Base-by-base conservation (phyloP, 2,113 vertebrate species). In the Hippocampus guttulatus region DNA sequence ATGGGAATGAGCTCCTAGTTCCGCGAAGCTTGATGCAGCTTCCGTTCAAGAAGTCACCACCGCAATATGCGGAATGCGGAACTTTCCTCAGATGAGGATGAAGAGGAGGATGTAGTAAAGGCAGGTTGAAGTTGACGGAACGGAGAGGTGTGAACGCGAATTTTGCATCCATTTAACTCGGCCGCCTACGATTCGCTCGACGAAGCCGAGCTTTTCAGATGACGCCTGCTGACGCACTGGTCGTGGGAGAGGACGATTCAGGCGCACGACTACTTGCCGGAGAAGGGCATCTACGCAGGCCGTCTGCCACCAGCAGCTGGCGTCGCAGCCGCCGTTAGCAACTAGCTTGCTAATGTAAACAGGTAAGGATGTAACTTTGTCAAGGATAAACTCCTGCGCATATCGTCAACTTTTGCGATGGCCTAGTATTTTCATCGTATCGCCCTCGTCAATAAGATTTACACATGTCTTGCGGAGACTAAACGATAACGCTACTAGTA, bases 11-110 rank as follows among this genome's bases (percentile, higher is more conserved):
- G 52, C 7, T n/a, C 23, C n/a, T 14, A 2, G n/a, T 58, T 58
- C 12, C 55, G 9, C 10, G 25, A 58, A 25, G n/a, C 55, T 58
- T 58, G 23, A n/a, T 58, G 23, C 15, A 64, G 6, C 12, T 68
- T 38, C 27, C 25, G 18, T 23, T 68, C 33, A 8, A 47, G 15
- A 8, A 25, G 3, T 58, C 51, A 60, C n/a, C 33, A 51, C 71
- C 41, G 71, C 57, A 71, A 82, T 85, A 90, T 88, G 89, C 91
- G 91, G 90, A 92, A 88, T 88, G 88, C 90, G 90, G 90, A 92
- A 91, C 85, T 89, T 78, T 57, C 68, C 81, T 64, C 71, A 12
- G 63, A 71, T 21, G 80, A 52, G 70, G 84, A 23, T 74, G 85
- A 67, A 47, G 80, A 84, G 38, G 81, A 80, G 70, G 83, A 86